Evolutionary conservation across 2,888 invertebrate species (phyloP), one percentile per base, ranked within the genome.

Genomic region (Drosophila pegasa): DNA sequence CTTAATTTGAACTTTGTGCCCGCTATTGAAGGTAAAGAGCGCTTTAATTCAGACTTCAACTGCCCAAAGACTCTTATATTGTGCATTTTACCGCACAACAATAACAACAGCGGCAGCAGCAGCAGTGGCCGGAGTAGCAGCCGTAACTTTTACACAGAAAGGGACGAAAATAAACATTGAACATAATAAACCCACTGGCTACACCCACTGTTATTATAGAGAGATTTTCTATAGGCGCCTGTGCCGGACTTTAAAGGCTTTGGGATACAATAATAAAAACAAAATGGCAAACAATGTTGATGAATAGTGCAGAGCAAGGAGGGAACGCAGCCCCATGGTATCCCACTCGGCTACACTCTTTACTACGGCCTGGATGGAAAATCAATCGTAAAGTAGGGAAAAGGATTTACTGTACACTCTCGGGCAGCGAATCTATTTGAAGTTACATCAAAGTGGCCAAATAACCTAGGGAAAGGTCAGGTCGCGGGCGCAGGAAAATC

Each of bases 171-270:
- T 71, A 71, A 37, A 22, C 55, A 71, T 56, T 51, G 43, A 40
- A 33, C 41, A 61, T 71, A 62, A 70, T 70, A 71, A 57, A 48
- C 37, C 52, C 41, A 9, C n/a, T n/a, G 14, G 2, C 9, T 35
- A 38, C n/a, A 10, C 8, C 41, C 35, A 47, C 31, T 37, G 33
- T 55, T 61, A 40, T 47, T 55, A 61, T 60, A 61, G 55, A 62
- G 50, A 60, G 71, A 61, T 62, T 62, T 62, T 62, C 69, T 47
- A 70, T 70, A 68, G 68, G 55, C 71, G 31, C 45, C 35, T 51
- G 45, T 33, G 38, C 41, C 37, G n/a, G 71, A 71, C 54, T 71
- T 69, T 50, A 69, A 69, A 50, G 50, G 62, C 71, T 71, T 40
- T 58, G 25, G 25, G 68, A 45, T 35, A 59, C 45, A 58, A 67